Base-by-base conservation (phyloP, 2,797 vertebrate species). In the Somateria mollissima region DNA sequence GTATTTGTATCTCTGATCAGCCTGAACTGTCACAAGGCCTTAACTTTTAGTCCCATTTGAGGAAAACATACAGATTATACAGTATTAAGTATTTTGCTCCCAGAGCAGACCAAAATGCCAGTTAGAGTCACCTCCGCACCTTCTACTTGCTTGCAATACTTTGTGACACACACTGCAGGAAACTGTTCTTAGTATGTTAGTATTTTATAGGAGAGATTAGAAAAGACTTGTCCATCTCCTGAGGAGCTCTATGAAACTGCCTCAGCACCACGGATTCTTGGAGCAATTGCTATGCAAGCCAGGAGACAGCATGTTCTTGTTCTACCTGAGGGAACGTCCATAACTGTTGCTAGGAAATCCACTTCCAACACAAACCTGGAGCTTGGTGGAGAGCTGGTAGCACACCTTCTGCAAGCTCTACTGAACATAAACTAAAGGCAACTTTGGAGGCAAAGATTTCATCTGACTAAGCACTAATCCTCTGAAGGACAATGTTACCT, bases 281-380 rank as follows among this genome's bases (percentile, higher is more conserved):
- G 36, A 82, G 67, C 39, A 74, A 64, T 17, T 18, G 6, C 41
- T 75, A 74, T 67, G 9, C n/a, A 87, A 87, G 72, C 20, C 72
- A 83, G 34, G 83, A 82, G 28, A 80, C 57, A 70, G 56, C 6
- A 30, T 19, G 34, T 45, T 72, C 65, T 77, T 3, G 0, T 21
- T 58, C 32, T 27, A 15, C 4, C 41, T 56, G 17, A 86, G 84
- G 36, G 49, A 95, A 81, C 0, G 4, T 66, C 28, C 34, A 5
- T 34, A 54, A 4, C 12, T 16, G 79, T 87, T 91, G 82, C 82
- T 83, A 96, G 34, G 84, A 91, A 91, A 92, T 85, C 11, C 34
- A 57, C 51, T 51, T 88, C 15, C 32, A 94, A 90, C 30, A 84
- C 73, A 92, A 87, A 83, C 32, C 14, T 32, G 8, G 24, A 72